Conservation (phyloP, 2,113 vertebrate genomes). For the Psittacula cyanocephala region DNA sequence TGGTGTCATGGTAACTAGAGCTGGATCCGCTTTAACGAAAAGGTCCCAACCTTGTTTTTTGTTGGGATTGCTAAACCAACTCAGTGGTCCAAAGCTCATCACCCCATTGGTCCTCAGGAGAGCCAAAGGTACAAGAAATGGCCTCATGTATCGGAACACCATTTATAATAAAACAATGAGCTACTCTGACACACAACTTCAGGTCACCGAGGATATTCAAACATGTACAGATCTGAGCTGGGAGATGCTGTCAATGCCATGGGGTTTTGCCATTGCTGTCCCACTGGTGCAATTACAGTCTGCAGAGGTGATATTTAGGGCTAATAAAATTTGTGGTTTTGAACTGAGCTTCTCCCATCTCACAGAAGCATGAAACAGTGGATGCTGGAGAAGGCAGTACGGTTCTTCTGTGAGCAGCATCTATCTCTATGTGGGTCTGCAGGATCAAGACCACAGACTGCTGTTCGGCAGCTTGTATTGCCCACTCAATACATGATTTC, state of each 20-base stretch:
- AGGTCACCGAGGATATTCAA: background rate
- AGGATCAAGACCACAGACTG: background rate
- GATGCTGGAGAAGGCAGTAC: background rate
- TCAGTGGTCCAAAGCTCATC: slow-evolving; percentile 48
- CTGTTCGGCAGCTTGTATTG: background rate
- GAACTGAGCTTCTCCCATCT: background rate
- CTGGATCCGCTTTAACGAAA: slow-evolving; percentile 36
- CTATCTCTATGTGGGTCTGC: background rate
- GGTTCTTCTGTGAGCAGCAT: background rate
- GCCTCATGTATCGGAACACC: background rate
- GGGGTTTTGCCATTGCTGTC: background rate
- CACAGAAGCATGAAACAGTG: background rate
- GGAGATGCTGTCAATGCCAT: background rate
- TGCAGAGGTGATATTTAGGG: background rate
- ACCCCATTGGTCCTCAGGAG: background rate
- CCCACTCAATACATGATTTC: background rate
- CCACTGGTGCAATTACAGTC: background rate
- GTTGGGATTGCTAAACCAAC: slow-evolving; percentile 56
- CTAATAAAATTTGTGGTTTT: background rate
- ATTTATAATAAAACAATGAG: background rate
- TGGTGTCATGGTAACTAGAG: slow-evolving; percentile 77
- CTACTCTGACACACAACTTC: background rate
- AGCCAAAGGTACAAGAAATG: background rate
- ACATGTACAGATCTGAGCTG: fast-evolving
- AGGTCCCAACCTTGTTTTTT: slow-evolving; percentile 69